phyloP scores from a whole-genome alignment of 53 echinoderm and acorn worm species.

The Temnopleurus reevesii region DNA sequence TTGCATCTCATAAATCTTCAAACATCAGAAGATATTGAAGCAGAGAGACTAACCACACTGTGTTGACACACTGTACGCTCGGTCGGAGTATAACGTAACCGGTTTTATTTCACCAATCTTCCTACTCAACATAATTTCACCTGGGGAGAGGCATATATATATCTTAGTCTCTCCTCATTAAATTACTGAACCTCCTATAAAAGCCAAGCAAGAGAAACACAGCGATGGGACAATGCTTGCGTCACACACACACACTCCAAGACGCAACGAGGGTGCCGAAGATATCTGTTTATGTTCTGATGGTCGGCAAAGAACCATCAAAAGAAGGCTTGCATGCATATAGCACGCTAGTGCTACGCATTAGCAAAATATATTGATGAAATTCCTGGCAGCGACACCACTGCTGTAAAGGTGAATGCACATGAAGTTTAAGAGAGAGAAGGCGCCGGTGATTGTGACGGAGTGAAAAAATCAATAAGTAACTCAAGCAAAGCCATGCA shows the following conservation, averaged over 20 bases:
- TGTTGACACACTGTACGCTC: no score
- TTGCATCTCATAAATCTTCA: slow-evolving; percentile 25
- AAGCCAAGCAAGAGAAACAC: slow-evolving; percentile 25
- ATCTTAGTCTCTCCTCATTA: slow-evolving; percentile 46
- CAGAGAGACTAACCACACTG: background rate
- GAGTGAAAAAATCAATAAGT: slow-evolving; percentile 30
- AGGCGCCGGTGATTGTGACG: background rate
- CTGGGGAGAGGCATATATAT: background rate
- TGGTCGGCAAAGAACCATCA: slow-evolving; percentile 10
- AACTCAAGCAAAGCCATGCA: background rate
- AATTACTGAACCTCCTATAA: slow-evolving; percentile 18
- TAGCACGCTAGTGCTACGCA: background rate
- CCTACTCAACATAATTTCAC: slow-evolving; percentile 20
- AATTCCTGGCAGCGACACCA: slow-evolving; percentile 31
- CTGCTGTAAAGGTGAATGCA: background rate
- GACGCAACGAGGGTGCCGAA: background rate
- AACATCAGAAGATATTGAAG: background rate
- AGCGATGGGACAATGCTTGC: slow-evolving; percentile 6
- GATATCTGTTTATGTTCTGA: slow-evolving; percentile 20
- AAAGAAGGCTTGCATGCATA: background rate
- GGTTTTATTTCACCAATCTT: background rate
- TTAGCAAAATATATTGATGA: slow-evolving; percentile 51
- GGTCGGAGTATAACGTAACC: no score
- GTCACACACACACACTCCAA: slow-evolving; percentile 43
- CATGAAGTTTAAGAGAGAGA: background rate